phyloP scores from a whole-genome alignment of 2,888 invertebrate species.

The Chloroclystis v-ata region DNA sequence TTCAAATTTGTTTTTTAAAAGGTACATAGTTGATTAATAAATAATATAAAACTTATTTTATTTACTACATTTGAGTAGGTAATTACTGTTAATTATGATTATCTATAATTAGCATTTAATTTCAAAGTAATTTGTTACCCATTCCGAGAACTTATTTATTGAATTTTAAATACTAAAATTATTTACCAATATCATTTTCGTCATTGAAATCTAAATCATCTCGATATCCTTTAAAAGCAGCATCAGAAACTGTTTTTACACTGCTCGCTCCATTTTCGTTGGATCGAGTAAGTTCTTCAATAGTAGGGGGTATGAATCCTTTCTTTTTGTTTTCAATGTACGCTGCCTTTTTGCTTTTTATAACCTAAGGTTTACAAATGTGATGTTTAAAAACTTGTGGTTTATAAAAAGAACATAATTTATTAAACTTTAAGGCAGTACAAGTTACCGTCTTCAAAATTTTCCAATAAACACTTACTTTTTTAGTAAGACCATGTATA shows the following conservation, averaged over 20 bases:
- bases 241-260: slow-evolving; percentile 63
- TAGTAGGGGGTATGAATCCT: slow-evolving; percentile 60
- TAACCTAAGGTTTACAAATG: too few species aligned
- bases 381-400: too few species aligned
- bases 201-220: slow-evolving; percentile 90
- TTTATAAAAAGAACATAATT: too few species aligned
- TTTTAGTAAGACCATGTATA: slow-evolving; percentile 87
- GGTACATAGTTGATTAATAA: too few species aligned
- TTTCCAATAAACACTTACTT: too few species aligned
- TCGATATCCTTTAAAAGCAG: slow-evolving; percentile 81
- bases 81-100: too few species aligned
- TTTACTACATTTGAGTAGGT: neutral
- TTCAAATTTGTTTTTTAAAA: neutral
- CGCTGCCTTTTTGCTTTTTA: slow-evolving; percentile 80
- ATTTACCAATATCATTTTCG: slow-evolving; percentile 85
- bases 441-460: too few species aligned
- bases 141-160: neutral
- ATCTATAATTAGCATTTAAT: too few species aligned
- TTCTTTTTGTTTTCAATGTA: slow-evolving; percentile 72
- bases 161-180: neutral
- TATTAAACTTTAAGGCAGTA: too few species aligned
- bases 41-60: too few species aligned
- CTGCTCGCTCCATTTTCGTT: slow-evolving; percentile 53
- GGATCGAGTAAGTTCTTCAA: slow-evolving; percentile 55
- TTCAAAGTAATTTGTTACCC: too few species aligned